A percentile compares a stretch with the other conserved stretches of the same genome.
These are phyloP conservation scores for Psephotus haematonotus DNA, from an alignment of 2,113 vertebrate genomes.

Conservation along the genomic window DNA sequence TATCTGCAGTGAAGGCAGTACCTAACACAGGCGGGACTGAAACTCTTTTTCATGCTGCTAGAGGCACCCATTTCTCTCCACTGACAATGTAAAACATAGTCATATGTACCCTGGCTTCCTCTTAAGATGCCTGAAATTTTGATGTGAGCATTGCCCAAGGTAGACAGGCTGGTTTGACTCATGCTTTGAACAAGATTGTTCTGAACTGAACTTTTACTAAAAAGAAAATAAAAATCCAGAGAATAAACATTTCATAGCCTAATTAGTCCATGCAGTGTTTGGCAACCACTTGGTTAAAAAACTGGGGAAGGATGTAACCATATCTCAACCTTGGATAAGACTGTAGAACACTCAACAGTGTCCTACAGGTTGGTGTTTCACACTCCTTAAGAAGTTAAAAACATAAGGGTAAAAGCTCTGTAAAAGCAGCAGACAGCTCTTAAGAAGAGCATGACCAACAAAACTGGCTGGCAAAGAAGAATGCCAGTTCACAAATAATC, in stretches of 20 bases:
- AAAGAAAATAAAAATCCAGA: background rate
- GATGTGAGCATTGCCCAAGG: background rate
- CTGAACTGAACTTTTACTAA: background rate
- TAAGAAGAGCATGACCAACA: background rate
- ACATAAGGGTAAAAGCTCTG: background rate
- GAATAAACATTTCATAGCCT: background rate
- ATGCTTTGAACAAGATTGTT: background rate
- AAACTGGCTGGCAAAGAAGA: background rate
- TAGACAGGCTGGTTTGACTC: background rate
- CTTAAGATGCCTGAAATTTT: background rate
- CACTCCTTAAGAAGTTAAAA: background rate
- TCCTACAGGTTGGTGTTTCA: background rate
- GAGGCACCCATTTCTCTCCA: background rate
- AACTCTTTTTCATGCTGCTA: background rate
- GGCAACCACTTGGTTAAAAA: background rate
- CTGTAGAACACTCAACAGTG: background rate
- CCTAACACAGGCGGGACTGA: fast-evolving
- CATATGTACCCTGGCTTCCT: background rate
- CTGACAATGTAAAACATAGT: background rate
- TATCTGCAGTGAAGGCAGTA: background rate
- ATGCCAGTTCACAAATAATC: background rate
- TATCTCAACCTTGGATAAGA: background rate
- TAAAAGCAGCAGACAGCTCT: background rate
- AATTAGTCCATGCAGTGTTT: background rate
- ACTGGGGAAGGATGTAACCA: fast-evolving